Conservation (phyloP, 2,113 vertebrate genomes). For the Dascyllus trimaculatus region DNA sequence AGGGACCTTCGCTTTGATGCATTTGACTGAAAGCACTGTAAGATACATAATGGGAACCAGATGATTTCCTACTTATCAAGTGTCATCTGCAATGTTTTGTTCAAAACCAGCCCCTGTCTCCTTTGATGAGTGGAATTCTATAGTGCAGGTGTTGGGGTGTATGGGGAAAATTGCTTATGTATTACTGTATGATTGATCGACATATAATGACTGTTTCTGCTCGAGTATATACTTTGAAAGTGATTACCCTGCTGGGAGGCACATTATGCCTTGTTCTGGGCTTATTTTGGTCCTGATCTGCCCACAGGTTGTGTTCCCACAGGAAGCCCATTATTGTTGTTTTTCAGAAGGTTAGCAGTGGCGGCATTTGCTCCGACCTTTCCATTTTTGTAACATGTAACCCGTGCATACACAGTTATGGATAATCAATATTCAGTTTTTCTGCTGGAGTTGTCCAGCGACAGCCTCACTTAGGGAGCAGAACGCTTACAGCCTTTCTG, state of each 20-base stretch:
- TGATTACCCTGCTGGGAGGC: neutral
- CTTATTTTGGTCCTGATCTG: neutral
- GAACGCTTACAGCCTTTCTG: neutral
- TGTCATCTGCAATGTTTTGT: neutral
- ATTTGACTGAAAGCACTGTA: no score
- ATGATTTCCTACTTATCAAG: neutral
- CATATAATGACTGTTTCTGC: no score
- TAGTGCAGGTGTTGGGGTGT: no score
- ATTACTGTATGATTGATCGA: neutral
- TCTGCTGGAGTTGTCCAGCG: neutral
- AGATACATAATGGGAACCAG: neutral
- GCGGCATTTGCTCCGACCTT: neutral
- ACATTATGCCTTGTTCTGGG: neutral
- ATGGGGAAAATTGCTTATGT: neutral
- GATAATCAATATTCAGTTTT: conserved; percentile 21
- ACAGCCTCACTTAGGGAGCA: neutral
- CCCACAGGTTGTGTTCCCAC: neutral
- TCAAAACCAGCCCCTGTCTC: neutral
- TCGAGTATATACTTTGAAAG: neutral
- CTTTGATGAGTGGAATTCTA: neutral
- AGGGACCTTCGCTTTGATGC: neutral
- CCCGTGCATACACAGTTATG: neutral
- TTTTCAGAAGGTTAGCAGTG: neutral
- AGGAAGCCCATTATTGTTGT: neutral
- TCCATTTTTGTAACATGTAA: neutral